Conservation (phyloP, 64 coral and sea anemone species). For the Stylophora pistillata region DNA sequence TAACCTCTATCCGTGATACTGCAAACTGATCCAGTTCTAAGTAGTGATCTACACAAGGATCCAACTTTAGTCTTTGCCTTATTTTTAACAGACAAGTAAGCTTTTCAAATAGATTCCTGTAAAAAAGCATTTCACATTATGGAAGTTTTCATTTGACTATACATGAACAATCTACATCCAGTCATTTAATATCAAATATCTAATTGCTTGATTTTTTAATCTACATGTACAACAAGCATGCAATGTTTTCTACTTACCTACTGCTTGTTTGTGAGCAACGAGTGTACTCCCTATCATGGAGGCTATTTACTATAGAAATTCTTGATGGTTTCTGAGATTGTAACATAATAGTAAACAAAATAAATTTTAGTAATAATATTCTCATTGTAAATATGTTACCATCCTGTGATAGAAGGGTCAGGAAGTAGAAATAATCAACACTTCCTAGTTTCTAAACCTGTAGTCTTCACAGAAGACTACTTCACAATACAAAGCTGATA, state of each 20-base stretch:
- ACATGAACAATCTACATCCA: too few relatives aligned
- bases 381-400: too few relatives aligned
- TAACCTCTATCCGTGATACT: conserved; percentile 57
- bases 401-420: too few relatives aligned
- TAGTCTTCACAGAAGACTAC: too few relatives aligned
- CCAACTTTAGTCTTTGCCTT: conserved; percentile 39
- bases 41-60: not conserved
- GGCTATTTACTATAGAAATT: not conserved
- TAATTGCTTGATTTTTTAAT: too few relatives aligned
- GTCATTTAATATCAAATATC: too few relatives aligned
- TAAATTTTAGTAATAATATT: not conserved
- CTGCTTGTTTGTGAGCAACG: not conserved
- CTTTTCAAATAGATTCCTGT: conserved; percentile 50
- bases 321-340: conserved; percentile 30
- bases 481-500: too few relatives aligned
- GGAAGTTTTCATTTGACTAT: not conserved
- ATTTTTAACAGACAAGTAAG: conserved; percentile 40
- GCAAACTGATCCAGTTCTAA: conserved; percentile 23
- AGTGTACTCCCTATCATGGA: conserved; percentile 7
- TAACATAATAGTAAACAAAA: not conserved
- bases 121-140: too few relatives aligned
- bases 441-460: too few relatives aligned
- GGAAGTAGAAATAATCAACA: too few relatives aligned
- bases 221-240: not conserved
- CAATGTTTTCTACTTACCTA: not conserved